These are phyloP conservation scores for Dasysyrphus tricinctus DNA, from an alignment of 2,888 invertebrate species.

Conservation along the genomic window DNA sequence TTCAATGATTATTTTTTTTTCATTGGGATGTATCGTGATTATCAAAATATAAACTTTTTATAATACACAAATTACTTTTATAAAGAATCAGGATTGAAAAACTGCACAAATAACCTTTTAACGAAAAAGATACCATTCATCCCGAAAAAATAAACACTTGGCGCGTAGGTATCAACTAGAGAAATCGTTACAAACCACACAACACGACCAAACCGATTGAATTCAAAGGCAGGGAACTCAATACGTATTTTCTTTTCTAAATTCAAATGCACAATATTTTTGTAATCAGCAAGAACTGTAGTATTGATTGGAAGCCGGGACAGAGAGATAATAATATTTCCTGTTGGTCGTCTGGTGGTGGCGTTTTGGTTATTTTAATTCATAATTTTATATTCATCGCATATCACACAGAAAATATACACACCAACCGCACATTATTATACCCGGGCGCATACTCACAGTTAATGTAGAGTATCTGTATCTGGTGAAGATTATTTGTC, in stretches of 20 bases:
- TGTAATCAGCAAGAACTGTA: slow-evolving; percentile 16
- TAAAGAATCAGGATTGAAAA: background rate
- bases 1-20: too few species aligned
- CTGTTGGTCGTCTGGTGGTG: slow-evolving; percentile 16
- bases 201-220: slow-evolving; percentile 8
- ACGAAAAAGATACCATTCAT: background rate
- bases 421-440: slow-evolving; percentile 17
- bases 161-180: background rate
- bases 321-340: slow-evolving; percentile 44
- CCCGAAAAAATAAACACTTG: background rate
- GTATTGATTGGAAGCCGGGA: background rate
- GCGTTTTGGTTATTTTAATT: slow-evolving; percentile 57
- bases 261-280: slow-evolving; percentile 12
- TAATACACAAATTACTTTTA: slow-evolving; percentile 13
- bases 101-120: background rate
- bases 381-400: slow-evolving; percentile 34
- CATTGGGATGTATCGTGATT: too few species aligned
- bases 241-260: background rate
- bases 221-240: background rate
- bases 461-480: background rate
- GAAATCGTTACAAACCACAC: slow-evolving; percentile 2
- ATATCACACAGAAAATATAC: slow-evolving; percentile 8
- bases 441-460: slow-evolving; percentile 12
- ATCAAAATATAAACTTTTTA: too few species aligned
- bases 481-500: background rate